phyloP scores from a whole-genome alignment of 1,140 invertebrate species.

The Linepithema humile region DNA sequence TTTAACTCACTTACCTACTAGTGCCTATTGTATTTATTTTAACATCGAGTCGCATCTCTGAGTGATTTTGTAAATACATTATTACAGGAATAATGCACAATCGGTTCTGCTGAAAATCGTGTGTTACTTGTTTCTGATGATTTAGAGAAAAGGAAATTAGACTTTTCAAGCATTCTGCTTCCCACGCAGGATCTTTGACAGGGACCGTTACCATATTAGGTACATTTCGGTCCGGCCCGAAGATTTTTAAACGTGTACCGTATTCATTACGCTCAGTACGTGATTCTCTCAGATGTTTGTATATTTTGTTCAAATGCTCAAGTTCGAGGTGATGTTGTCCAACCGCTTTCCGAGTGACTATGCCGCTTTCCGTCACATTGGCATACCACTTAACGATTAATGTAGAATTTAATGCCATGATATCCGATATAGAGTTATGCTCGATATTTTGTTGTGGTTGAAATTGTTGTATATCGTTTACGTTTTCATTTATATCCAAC shows the following conservation, averaged over 20 bases:
- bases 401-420: slow-evolving; percentile 76
- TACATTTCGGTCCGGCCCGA: slow-evolving; percentile 81
- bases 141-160: slow-evolving; percentile 78
- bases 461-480: slow-evolving; percentile 61
- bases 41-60: slow-evolving; percentile 73
- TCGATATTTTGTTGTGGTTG: slow-evolving; percentile 58
- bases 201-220: slow-evolving; percentile 63
- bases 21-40: slow-evolving; percentile 81
- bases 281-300: slow-evolving; percentile 78
- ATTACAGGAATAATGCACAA: slow-evolving; percentile 79
- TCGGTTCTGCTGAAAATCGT: slow-evolving; percentile 79
- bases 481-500: slow-evolving; percentile 64
- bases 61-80: slow-evolving; percentile 82
- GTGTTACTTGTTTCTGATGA: slow-evolving; percentile 74
- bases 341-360: slow-evolving; percentile 73
- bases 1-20: slow-evolving; percentile 77
- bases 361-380: slow-evolving; percentile 75
- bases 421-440: slow-evolving; percentile 45
- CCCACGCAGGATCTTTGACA: slow-evolving; percentile 71
- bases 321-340: slow-evolving; percentile 83
- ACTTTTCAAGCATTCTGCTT: slow-evolving; percentile 76
- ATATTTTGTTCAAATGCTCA: slow-evolving; percentile 77
- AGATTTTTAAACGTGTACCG: slow-evolving; percentile 79
- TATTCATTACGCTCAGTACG: slow-evolving; percentile 74
- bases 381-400: slow-evolving; percentile 80